Evolutionary conservation across 30 jellyfish, hydroid and myxozoan species (phyloP), one percentile per base, ranked within the genome.

Genomic region (Aurelia sp.): DNA sequence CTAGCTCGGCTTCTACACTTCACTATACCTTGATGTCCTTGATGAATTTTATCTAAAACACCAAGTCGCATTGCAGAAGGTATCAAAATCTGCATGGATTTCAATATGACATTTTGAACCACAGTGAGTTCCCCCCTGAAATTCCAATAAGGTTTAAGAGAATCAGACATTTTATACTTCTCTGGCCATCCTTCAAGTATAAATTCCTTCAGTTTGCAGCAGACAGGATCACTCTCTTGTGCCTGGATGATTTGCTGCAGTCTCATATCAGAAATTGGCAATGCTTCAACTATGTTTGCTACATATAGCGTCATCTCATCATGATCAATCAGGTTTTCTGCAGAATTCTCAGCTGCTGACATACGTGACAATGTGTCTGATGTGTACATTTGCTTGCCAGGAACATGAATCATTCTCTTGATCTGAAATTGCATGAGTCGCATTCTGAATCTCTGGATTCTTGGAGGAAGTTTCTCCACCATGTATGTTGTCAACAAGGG

Each of bases 381-480:
- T 81, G 91, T 81, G 84, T 81, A 66, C 85, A 81, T 81, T 81
- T 68, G 84, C 85, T 81, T 81, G 61, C 85, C 84, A 41, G 85
- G 91, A 44, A 80, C 76, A 66, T 81, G 77, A 22, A 16, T 79
- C 20, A 79, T 67, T 22, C n/a, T 47, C 65, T 67, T 81, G 85
- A 81, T 53, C 76, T 66, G 84, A 70, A 66, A 67, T 81, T 18
- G 91, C 88, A 80, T 40, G 73, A 67, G 90, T 65, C 90, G 21
- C 90, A 80, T 80, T 80, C 82, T 63, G 72, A 40, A 80, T 35
- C 82, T 63, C 35, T 67, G 55, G 6, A 9, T 80, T 64, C 89
- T 78, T 27, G 33, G 33, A 27, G 33, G 33, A 27, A 0, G 33
- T 27, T 27, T 27, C 33, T 27, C 33, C 33, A 27, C 33, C 33